A percentile compares a stretch with the other conserved stretches of the same genome.
Evolutionary conservation across 92 coral and sea anemone species (phyloP).

Genomic region (Palythoa grandiflora): DNA sequence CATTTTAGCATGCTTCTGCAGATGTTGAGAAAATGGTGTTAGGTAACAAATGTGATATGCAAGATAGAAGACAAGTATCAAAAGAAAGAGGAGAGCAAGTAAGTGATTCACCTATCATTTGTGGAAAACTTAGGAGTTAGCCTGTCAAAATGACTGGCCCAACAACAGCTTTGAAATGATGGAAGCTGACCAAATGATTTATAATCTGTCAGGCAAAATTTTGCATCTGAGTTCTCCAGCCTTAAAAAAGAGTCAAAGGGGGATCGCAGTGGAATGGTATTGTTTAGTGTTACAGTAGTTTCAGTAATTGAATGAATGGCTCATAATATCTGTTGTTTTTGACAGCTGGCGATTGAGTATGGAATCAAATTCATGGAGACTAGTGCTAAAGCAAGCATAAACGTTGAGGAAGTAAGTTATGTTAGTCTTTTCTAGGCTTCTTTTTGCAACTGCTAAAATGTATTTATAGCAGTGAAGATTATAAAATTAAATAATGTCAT

Average conservation of each 20-base stretch:
- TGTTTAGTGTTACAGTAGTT: too few relatives aligned
- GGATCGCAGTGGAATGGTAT: too few relatives aligned
- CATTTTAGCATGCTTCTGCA: slow-evolving; percentile 93
- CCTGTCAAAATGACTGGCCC: neutral
- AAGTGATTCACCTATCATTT: neutral
- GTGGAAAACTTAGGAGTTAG: too few relatives aligned
- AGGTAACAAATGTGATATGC: slow-evolving; percentile 99
- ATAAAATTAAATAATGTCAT: too few relatives aligned
- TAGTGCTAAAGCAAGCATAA: slow-evolving; percentile 99
- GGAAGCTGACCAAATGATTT: too few relatives aligned
- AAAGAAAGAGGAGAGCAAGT: slow-evolving; percentile 84
- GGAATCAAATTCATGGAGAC: slow-evolving; percentile 99
- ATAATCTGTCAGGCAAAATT: neutral
- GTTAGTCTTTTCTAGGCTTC: neutral
- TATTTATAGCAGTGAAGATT: too few relatives aligned
- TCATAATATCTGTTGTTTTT: neutral
- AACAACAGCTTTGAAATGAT: too few relatives aligned
- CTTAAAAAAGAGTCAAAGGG: too few relatives aligned
- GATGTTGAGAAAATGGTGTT: slow-evolving; percentile 99
- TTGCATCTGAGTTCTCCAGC: too few relatives aligned
- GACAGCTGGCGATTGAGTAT: slow-evolving; percentile 91
- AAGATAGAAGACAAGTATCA: slow-evolving; percentile 94
- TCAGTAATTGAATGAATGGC: too few relatives aligned
- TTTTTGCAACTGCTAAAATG: too few relatives aligned
- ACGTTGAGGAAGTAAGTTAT: slow-evolving; percentile 89